Base-by-base conservation (phyloP, 2,888 invertebrate species). In the Apodemia mormo region DNA sequence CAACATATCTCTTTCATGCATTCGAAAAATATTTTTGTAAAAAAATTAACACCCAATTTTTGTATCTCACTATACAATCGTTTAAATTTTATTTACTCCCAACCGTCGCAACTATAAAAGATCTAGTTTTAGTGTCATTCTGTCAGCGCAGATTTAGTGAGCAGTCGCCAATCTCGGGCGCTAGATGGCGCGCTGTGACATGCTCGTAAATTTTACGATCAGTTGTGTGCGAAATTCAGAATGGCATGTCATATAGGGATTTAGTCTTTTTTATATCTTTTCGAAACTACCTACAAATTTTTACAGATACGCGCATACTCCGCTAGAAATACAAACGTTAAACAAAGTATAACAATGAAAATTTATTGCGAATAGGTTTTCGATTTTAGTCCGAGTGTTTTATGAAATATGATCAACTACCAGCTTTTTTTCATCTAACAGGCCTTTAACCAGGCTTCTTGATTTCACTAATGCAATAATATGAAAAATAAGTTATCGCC, bases 71-170 rank as follows among this genome's bases (percentile, higher is more conserved):
- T 61, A 14, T 61, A 61, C 69, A 79, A 80, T 82, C 86, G 86
- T 89, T 88, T 86, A 87, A 89, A 82, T 86, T 89, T 88, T 85
- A 88, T 83, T 84, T 83, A 82, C 84, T 84, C 12, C 81, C 79
- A 76, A 83, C 83, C 85, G 86, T 76, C 83, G 58, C 58, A 61
- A 61, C 85, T 77, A 80, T 92, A 90, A 92, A 90, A 88, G 79
- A 81, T 82, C 81, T 83, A 84, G 82, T 86, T 84, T 49, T 82
- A 79, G 74, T 76, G 76, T 76, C 76, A 72, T 72, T 69, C 75
- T 81, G 79, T 78, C 81, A 76, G 78, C 71, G 75, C 75, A 79
- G 84, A 80, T 86, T 87, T 84, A 82, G 77, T 71, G 79, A 82
- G 85, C 82, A 85, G 83, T 84, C 88, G 9, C 40, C 66, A 58